Evolutionary conservation across 2,797 vertebrate species (phyloP).

Genomic region (Mormyrus proboscirostris): DNA sequence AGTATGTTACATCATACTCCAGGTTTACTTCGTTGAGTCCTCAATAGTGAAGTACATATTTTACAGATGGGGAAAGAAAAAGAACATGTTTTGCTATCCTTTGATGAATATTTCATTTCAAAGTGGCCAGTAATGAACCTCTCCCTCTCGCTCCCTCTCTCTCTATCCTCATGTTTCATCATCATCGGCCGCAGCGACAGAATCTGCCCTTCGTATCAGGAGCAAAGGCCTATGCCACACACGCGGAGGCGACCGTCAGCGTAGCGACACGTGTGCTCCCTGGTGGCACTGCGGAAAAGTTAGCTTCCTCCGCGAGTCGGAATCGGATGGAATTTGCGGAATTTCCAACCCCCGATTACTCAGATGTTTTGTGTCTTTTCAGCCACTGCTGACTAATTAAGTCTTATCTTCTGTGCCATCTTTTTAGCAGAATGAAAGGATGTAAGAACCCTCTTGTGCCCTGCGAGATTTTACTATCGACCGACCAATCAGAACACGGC

Average conservation of each 20-base stretch:
- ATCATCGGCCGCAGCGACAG: neutral
- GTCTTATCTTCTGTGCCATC: neutral
- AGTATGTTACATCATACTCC: neutral
- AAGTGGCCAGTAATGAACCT: neutral
- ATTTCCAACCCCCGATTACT: neutral
- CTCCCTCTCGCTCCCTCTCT: neutral
- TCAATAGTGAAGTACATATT: neutral
- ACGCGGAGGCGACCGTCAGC: neutral
- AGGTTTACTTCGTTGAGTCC: neutral
- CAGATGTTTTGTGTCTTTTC: neutral
- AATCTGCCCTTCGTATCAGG: neutral
- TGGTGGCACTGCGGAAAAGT: neutral
- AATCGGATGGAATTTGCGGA: neutral
- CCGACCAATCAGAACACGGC: neutral
- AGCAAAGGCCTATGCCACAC: neutral
- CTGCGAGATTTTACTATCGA: neutral
- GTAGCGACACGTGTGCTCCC: too few relatives aligned
- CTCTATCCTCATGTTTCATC: neutral
- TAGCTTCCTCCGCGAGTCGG: neutral
- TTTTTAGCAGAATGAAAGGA: neutral
- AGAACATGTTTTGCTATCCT: neutral
- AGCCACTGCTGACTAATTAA: neutral
- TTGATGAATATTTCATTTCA: constrained; percentile 17
- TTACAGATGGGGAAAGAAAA: neutral
- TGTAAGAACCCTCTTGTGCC: neutral